Evolutionary conservation across 64 coral and sea anemone genomes (phyloP).

Genomic region (Catalaphyllia jardinei): DNA sequence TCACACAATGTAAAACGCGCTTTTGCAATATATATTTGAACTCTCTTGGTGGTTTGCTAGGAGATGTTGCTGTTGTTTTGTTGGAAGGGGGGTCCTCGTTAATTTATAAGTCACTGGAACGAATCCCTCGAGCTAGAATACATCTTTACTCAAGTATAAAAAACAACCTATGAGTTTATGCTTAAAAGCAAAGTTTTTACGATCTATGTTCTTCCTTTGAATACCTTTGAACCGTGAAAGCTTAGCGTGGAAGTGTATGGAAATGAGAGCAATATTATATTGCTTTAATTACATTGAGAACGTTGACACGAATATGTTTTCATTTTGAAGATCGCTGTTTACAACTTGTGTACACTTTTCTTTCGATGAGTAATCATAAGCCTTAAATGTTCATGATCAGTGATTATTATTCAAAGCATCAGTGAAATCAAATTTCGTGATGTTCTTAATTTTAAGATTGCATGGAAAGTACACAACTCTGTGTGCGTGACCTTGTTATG

Average conservation of each 20-base stretch:
- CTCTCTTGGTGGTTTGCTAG: background rate
- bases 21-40: background rate
- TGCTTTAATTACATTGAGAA: background rate
- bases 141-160: background rate
- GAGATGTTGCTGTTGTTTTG: background rate
- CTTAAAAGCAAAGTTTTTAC: background rate
- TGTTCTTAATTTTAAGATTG: background rate
- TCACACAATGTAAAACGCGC: background rate
- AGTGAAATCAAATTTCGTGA: background rate
- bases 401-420: background rate
- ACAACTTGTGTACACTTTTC: background rate
- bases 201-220: too few relatives aligned
- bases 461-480: background rate
- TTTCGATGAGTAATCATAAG: background rate
- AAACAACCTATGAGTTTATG: background rate
- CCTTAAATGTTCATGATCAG: background rate
- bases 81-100: background rate
- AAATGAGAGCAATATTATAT: background rate
- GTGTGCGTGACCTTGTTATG: background rate
- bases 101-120: background rate
- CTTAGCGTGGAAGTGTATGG: background rate
- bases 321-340: background rate
- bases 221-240: background rate
- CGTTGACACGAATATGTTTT: background rate
- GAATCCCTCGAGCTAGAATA: slow-evolving; percentile 1